Evolutionary conservation across 2,797 vertebrate genomes (phyloP), one percentile per base, ranked within the genome.

Genomic region (Uromys caudimaculatus): DNA sequence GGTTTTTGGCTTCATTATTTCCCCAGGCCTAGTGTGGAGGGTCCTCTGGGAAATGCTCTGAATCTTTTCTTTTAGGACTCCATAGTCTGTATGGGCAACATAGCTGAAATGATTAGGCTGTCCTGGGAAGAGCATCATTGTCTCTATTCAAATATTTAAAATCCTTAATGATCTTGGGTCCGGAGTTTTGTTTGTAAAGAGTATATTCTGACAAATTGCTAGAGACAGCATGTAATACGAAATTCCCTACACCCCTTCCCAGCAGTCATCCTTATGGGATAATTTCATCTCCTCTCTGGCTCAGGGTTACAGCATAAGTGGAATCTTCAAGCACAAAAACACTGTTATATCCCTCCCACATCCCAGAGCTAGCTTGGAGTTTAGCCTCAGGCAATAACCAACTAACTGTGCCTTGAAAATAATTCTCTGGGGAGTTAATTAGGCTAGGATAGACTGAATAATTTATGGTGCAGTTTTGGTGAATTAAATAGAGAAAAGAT

Each of bases 391-490:
- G 97, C 97, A 97, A 82, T 94, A 76, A 73, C 82, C 97, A 98
- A n/a, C 96, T 95, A 98, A 58, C 93, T 93, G 86, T 89, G 64
- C 96, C 94, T 97, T 95, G 97, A 98, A 94, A 95, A 95, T 95
- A 58, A 91, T 94, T 98, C 95, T 98, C 77, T 78, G 91, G 96
- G 88, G 96, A 98, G 78, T 97, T 98, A 97, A 98, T 98, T 97
- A 97, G 76, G 79, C 47, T 1, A 0, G 76, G 79, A 50, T 1
- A 0, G 76, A 32, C 60, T 97, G 98, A 98, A 98, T 98, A 98
- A 97, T 97, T 97, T 96, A 97, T 96, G 93, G 85, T 19, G 78
- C 44, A 41, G 44, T 98, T 97, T 97, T 95, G 79, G 81, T 95
- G 97, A 97, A 97, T 97, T 32, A 81, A 97, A 90, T 96, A 94